Evolutionary conservation across 2,888 invertebrate genomes (phyloP), one percentile per base, ranked within the genome.

Genomic region (Hemithea aestivaria): DNA sequence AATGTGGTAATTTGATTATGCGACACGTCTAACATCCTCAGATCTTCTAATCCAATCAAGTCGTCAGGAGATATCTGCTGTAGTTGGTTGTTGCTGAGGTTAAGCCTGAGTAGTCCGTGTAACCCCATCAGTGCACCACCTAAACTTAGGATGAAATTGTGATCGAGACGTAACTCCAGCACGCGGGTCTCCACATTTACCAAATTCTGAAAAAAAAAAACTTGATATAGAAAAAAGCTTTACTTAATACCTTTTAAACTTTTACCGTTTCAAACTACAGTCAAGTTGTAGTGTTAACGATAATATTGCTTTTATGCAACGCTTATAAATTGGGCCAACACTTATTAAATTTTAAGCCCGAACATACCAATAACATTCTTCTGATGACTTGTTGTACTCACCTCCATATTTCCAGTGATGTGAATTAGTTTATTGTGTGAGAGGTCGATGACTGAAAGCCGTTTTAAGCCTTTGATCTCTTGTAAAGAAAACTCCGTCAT

Each of bases 401-500:
- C 91, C 69, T 91, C 90, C 65, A 91, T 90, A 41, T 91, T 88
- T 27, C 92, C 92, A 7, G 88, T 89, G 20, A 94, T 73, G 27
- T 89, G 89, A 31, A 82, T 88, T 36, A 96, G 94, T 66, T 88
- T 90, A 69, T 95, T 96, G 65, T 91, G 89, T 1, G 94, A 94
- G 11, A 95, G 81, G 75, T 95, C 95, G 36, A 95, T 89, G 8
- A 91, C 88, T 29, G 90, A 90, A n/a, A 96, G 76, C 47, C 89
- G 89, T 49, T 90, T 90, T 40, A 95, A 73, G 0, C 94, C 94
- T 39, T 91, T 91, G 27, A 95, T 90, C 71, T 95, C 94, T 67
- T 92, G 91, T 61, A 95, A 89, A 0, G 94, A 94, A 77, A 96
- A 95, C 60, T 94, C 93, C 1, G 89, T 87, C 38, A 95, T 87